Percentiles rank a stretch among this genome's conserved stretches.
Evolutionary conservation across 2,797 vertebrate species (phyloP).

Genomic region (Malacoctenus gilli): DNA sequence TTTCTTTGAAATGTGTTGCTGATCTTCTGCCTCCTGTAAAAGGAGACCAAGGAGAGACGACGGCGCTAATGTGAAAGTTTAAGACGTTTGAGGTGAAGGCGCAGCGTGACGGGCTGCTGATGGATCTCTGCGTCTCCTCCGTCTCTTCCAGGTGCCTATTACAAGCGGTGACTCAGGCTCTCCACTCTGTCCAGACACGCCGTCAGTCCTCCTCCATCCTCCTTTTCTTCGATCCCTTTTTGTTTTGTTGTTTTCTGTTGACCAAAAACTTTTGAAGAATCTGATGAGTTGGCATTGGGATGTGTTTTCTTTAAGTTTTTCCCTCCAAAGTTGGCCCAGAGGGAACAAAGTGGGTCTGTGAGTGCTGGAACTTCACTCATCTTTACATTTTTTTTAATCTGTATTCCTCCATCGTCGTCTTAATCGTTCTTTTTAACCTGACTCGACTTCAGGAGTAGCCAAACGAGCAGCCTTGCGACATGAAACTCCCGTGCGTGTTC

Average conservation of each 20-base stretch:
- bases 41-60: not conserved
- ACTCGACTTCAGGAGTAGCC: constrained; percentile 42
- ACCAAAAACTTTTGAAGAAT: constrained; percentile 69
- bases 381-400: constrained; percentile 16
- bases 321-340: constrained; percentile 36
- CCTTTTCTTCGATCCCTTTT: constrained; percentile 39
- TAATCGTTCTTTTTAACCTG: constrained; percentile 50
- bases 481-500: constrained; percentile 35
- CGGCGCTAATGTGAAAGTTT: not conserved
- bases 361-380: constrained; percentile 48
- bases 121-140: constrained; percentile 37
- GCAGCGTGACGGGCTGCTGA: constrained; percentile 28
- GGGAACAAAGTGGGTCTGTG: constrained; percentile 32
- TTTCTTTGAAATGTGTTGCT: too few species aligned
- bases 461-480: constrained; percentile 50
- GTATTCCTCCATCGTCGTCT: constrained; percentile 32
- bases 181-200: constrained; percentile 43
- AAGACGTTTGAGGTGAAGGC: not conserved
- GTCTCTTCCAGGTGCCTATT: constrained; percentile 86
- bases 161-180: constrained; percentile 87
- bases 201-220: constrained; percentile 49
- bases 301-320: not conserved
- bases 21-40: too few species aligned
- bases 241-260: constrained; percentile 56
- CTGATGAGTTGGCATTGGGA: constrained; percentile 46